A percentile compares a stretch with the other conserved stretches of the same genome.
These are phyloP conservation scores for Perccottus glenii DNA, from an alignment of 2,113 vertebrate species.

Conservation along the genomic window DNA sequence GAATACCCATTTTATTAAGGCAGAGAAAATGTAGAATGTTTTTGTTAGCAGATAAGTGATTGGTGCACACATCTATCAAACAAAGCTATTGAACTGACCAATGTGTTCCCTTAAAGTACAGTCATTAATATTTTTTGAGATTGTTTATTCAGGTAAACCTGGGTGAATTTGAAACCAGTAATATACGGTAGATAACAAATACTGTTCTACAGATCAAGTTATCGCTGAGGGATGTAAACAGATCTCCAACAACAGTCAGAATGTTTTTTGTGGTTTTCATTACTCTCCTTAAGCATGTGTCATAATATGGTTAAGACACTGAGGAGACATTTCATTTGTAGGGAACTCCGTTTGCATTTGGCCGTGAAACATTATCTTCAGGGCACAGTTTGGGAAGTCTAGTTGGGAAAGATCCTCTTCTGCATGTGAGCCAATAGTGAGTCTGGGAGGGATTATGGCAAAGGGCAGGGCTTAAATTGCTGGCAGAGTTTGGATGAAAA, in stretches of 20 bases:
- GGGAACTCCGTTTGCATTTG: constrained; percentile 20
- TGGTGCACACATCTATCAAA: too few species aligned
- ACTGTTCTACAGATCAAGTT: too few species aligned
- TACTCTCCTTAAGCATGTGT: not conserved
- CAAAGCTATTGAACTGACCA: too few species aligned
- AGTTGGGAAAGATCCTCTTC: constrained; percentile 34
- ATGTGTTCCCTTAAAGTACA: too few species aligned
- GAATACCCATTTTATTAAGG: constrained; percentile 1
- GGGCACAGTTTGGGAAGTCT: constrained; percentile 22
- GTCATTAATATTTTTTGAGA: too few species aligned
- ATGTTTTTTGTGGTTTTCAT: not conserved
- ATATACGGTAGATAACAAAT: too few species aligned
- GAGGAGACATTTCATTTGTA: constrained; percentile 17
- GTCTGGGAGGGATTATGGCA: constrained; percentile 52
- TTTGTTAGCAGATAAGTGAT: too few species aligned
- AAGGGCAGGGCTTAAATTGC: constrained; percentile 55
- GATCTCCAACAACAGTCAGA: not conserved
- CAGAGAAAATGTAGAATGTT: too few species aligned
- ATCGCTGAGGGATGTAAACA: not conserved
- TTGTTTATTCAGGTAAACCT: too few species aligned
- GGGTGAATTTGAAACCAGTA: too few species aligned
- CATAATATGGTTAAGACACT: not conserved
- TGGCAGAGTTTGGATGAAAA: constrained; percentile 43
- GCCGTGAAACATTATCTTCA: constrained; percentile 24
- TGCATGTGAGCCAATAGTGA: constrained; percentile 45